Conservation (phyloP, 2,888 invertebrate genomes). For the Spatulosminthurus flaviceps region DNA sequence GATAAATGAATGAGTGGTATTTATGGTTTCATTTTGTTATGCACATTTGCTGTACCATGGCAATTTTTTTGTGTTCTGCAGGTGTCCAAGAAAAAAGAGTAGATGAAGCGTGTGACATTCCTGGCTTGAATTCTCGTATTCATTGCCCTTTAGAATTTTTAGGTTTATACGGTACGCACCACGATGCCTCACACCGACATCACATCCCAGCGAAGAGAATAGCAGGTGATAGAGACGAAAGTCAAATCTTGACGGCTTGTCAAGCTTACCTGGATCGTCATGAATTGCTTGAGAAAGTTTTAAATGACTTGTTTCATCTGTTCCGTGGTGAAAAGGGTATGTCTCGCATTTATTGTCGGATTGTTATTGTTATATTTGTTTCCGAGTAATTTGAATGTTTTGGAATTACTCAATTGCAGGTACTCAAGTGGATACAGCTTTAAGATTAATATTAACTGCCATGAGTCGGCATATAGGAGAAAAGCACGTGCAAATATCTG, state of each 20-base stretch:
- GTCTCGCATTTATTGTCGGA: neutral
- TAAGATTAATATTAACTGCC: constrained; percentile 84
- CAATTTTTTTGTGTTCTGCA: neutral
- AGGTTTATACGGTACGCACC: constrained; percentile 88
- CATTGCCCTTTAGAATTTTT: constrained; percentile 85
- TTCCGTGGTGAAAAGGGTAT: constrained; percentile 80
- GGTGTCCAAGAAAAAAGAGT: constrained; percentile 46
- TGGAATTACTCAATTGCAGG: constrained; percentile 43
- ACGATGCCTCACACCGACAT: constrained; percentile 88
- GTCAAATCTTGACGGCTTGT: constrained; percentile 86
- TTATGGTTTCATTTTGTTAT: no score
- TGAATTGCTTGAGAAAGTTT: constrained; percentile 81
- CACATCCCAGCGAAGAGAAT: constrained; percentile 71
- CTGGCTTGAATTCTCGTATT: constrained; percentile 79
- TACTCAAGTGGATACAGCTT: constrained; percentile 73
- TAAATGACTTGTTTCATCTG: constrained; percentile 90
- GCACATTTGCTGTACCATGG: neutral
- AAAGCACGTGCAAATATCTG: constrained; percentile 86
- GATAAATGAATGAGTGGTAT: no score
- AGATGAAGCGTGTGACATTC: constrained; percentile 76
- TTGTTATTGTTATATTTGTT: neutral
- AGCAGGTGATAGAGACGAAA: constrained; percentile 89
- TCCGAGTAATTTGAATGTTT: neutral
- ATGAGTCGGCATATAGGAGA: constrained; percentile 88
- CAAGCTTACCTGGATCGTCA: constrained; percentile 84